Conservation (phyloP, 2,888 invertebrate species). For the Harpalus rufipes region DNA sequence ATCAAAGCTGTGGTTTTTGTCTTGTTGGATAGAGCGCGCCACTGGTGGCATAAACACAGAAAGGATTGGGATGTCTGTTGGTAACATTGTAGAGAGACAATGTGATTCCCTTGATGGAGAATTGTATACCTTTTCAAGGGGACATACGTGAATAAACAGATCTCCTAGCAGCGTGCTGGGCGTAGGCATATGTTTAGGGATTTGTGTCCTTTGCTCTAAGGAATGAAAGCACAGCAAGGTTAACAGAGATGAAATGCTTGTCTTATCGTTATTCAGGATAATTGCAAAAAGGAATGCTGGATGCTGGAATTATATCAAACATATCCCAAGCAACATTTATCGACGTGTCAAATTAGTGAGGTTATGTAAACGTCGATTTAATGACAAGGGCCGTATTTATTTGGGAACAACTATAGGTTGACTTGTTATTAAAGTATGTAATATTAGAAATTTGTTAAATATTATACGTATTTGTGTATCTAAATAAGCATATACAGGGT, state of each 20-base stretch:
- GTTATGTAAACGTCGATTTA: too few species aligned
- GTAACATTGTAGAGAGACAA: slow-evolving; percentile 21
- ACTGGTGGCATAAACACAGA: slow-evolving; percentile 14
- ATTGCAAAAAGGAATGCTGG: too few species aligned
- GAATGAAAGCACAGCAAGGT: background rate
- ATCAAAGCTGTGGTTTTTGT: slow-evolving; percentile 30
- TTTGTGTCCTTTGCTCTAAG: background rate
- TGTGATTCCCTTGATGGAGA: background rate
- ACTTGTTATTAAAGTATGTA: too few species aligned
- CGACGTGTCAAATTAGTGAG: too few species aligned
- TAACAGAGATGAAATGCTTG: background rate
- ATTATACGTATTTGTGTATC: too few species aligned
- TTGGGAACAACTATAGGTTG: too few species aligned
- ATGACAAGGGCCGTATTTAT: too few species aligned
- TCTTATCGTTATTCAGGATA: too few species aligned
- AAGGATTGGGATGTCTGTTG: slow-evolving; percentile 15
- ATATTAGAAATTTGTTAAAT: too few species aligned
- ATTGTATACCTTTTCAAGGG: slow-evolving; percentile 4
- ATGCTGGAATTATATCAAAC: too few species aligned
- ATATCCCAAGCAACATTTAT: too few species aligned
- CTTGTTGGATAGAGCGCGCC: background rate
- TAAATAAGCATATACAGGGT: too few species aligned
- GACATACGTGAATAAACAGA: background rate
- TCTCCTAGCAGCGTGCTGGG: background rate
- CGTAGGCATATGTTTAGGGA: background rate